Evolutionary conservation across 1,140 invertebrate species (phyloP).

Genomic region (Drosophila sp.): DNA sequence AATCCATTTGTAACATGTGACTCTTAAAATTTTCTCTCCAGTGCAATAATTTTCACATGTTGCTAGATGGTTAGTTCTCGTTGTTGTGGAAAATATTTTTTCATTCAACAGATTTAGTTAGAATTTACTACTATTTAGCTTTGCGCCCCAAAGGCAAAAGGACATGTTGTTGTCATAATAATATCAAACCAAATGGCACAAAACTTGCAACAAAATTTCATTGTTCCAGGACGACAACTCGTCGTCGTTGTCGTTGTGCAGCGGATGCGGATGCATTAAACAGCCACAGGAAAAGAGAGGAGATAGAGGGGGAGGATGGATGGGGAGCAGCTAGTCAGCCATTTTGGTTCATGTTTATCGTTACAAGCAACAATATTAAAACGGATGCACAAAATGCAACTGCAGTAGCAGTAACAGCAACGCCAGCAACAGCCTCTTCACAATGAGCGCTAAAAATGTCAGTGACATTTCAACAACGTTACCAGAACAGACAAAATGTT

Average conservation of each 20-base stretch:
- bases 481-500: constrained; percentile 23
- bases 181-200: constrained; percentile 38
- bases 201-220: constrained; percentile 51
- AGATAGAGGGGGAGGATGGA: neutral
- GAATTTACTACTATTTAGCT: constrained; percentile 1
- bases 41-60: constrained; percentile 14
- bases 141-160: constrained; percentile 27
- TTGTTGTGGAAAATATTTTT: constrained; percentile 1
- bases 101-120: constrained; percentile 10
- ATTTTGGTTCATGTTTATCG: constrained; percentile 46
- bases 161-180: constrained; percentile 50
- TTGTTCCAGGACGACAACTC: constrained; percentile 35
- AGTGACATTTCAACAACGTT: constrained; percentile 54
- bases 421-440: constrained; percentile 5
- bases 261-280: constrained; percentile 46
- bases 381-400: constrained; percentile 40
- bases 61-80: neutral
- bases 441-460: constrained; percentile 53
- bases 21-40: neutral
- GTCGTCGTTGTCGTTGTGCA: constrained; percentile 6
- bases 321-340: constrained; percentile 11
- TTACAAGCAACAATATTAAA: constrained; percentile 41
- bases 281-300: neutral
- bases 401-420: constrained; percentile 20
- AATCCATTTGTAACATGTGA: neutral